Evolutionary conservation across 2,797 vertebrate species (phyloP).

Genomic region (Alosa sapidissima): DNA sequence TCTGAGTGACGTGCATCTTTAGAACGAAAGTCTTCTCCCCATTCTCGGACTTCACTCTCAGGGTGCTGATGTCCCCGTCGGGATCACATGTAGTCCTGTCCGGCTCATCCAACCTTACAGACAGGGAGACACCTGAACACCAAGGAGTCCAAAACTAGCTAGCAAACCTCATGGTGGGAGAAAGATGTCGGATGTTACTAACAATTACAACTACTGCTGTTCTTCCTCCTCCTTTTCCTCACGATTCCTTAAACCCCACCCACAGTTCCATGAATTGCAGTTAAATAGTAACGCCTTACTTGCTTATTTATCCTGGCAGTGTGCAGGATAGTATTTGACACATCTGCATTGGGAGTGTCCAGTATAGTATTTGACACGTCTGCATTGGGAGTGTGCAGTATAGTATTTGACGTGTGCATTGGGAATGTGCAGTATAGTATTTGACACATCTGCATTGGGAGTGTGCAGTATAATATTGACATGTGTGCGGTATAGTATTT

Average conservation of each 20-base stretch:
- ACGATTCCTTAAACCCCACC: neutral
- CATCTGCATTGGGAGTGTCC: no score
- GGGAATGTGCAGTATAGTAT: neutral
- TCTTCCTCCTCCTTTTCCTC: neutral
- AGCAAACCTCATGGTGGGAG: neutral
- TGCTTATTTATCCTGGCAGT: neutral
- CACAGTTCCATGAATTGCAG: neutral
- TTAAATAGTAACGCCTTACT: neutral
- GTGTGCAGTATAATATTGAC: no score
- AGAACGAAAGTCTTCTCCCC: conserved; percentile 76
- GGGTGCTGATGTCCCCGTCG: conserved; percentile 53
- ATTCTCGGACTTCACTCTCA: conserved; percentile 85
- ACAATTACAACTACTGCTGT: no score
- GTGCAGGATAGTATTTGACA: neutral
- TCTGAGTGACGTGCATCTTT: conserved; percentile 80
- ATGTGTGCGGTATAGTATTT: no score
- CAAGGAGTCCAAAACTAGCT: neutral
- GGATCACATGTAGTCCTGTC: neutral
- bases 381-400: neutral
- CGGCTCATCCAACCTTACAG: neutral
- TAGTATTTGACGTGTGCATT: neutral
- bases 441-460: no score
- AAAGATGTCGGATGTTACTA: neutral
- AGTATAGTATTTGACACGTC: neutral
- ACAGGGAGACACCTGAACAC: neutral